A percentile compares a stretch with the other conserved stretches of the same genome.
Evolutionary conservation across 2,113 vertebrate genomes (phyloP).

Genomic region (Hydrochoerus hydrochaeris): DNA sequence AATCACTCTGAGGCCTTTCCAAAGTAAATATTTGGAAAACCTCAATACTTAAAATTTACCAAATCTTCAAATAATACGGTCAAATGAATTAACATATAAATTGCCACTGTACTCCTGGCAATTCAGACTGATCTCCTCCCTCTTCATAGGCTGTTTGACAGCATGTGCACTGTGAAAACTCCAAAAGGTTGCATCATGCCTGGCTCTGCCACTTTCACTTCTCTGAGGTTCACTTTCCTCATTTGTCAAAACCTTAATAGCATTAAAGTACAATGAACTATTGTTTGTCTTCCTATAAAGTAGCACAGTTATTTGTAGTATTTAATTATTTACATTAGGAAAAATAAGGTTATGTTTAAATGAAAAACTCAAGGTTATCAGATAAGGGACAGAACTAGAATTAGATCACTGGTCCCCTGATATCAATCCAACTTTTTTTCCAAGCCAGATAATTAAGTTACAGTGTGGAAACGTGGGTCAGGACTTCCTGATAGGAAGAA

Average conservation of each 20-base stretch:
- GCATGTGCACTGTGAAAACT: not conserved
- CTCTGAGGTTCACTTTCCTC: not conserved
- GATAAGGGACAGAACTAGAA: slow-evolving; percentile 58
- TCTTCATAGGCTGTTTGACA: not conserved
- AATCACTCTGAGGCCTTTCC: not conserved
- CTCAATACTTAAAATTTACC: not conserved
- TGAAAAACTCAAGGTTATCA: slow-evolving; percentile 63
- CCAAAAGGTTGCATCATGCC: not conserved
- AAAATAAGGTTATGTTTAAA: slow-evolving; percentile 68
- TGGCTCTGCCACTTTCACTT: not conserved
- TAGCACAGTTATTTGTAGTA: slow-evolving; percentile 57
- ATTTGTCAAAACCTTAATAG: not conserved
- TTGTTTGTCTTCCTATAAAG: slow-evolving; percentile 45
- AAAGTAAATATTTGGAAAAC: not conserved
- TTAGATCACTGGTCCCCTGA: slow-evolving; percentile 60
- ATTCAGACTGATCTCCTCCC: not conserved
- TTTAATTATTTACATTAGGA: slow-evolving; percentile 55
- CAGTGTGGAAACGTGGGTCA: not conserved
- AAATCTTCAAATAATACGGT: not conserved
- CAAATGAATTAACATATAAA: slow-evolving; percentile 24
- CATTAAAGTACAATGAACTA: slow-evolving; percentile 18
- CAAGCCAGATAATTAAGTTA: slow-evolving; percentile 68
- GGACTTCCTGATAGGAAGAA: slow-evolving; percentile 40
- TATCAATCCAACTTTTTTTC: not conserved
- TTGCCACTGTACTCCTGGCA: not conserved